Evolutionary conservation across 2,113 vertebrate genomes (phyloP).

Genomic region (Ovis aries): DNA sequence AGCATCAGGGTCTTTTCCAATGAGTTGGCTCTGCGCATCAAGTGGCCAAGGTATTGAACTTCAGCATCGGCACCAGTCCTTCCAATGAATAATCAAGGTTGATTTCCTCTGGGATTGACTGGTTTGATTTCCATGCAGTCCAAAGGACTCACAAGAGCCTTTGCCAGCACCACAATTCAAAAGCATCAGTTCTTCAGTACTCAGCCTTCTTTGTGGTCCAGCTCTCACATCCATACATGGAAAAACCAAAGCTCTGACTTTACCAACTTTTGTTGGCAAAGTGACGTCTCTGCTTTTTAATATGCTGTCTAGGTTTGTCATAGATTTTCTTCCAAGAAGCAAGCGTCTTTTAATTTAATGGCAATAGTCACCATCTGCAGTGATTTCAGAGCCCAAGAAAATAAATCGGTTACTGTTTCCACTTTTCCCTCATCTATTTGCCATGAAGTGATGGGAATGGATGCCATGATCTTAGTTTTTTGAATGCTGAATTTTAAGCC

Average conservation of each 20-base stretch:
- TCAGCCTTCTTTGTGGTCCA: neutral
- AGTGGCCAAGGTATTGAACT: neutral
- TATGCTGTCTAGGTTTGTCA: neutral
- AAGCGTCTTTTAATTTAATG: neutral
- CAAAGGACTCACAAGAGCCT: neutral
- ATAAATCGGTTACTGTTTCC: neutral
- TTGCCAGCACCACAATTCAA: neutral
- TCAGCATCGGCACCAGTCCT: accelerated
- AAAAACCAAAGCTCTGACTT: neutral
- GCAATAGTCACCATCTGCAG: neutral
- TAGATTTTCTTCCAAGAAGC: neutral
- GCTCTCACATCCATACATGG: neutral
- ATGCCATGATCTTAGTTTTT: neutral
- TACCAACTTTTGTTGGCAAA: neutral
- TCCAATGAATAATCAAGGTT: neutral
- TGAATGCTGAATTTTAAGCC: neutral
- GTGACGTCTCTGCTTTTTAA: neutral
- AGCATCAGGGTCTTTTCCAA: neutral
- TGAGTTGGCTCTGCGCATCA: neutral
- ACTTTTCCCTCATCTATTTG: neutral
- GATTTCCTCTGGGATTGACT: neutral
- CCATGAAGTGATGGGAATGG: neutral
- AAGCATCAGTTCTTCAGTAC: neutral
- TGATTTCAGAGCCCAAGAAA: neutral
- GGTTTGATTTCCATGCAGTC: neutral